Base-by-base conservation (phyloP, 2,888 invertebrate species). In the Eilema sororculum region DNA sequence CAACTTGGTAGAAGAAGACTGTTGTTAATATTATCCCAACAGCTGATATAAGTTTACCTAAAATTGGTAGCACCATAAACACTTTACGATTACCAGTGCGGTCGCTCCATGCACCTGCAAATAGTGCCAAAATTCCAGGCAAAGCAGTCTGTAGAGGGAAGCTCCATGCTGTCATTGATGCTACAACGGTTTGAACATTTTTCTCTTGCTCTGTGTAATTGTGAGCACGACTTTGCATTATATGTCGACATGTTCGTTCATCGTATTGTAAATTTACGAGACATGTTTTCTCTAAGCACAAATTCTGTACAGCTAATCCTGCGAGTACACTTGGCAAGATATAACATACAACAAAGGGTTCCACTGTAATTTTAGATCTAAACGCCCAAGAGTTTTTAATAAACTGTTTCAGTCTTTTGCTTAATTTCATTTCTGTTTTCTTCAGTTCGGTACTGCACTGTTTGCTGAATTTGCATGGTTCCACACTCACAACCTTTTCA, bases 321-420 rank as follows among this genome's bases (percentile, higher is more conserved):
- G 98, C 97, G 22, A 96, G 90, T 2, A 96, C 96, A 88, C 96
- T 96, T 63, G 97, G 97, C 84, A 97, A 90, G 63, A 97, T 92
- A 83, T 97, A 97, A 84, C 96, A 96, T 67, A 96, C 93, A 67
- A 97, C 92, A 80, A 97, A 96, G 9, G 97, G 97, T 87, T 97
- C 97, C 33, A 97, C 97, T n/a, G 97, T 97, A 52, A 95, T 81
- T 87, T 93, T 93, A 16, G 93, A 88, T 86, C 91, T 89, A 75
- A 93, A 87, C 37, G 89, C 87, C 94, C 95, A 95, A 76, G 91
- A 84, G 75, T 90, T 87, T 86, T 93, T 94, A 16, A 95, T 84
- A 67, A 90, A 91, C 77, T 91, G 85, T 78, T 95, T 95, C 46
- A 94, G 82, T 75, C 92, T 87, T 75, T 87, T 89, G 80, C 86